Evolutionary conservation across 2,113 vertebrate genomes (phyloP).

Genomic region (Thymallus thymallus): DNA sequence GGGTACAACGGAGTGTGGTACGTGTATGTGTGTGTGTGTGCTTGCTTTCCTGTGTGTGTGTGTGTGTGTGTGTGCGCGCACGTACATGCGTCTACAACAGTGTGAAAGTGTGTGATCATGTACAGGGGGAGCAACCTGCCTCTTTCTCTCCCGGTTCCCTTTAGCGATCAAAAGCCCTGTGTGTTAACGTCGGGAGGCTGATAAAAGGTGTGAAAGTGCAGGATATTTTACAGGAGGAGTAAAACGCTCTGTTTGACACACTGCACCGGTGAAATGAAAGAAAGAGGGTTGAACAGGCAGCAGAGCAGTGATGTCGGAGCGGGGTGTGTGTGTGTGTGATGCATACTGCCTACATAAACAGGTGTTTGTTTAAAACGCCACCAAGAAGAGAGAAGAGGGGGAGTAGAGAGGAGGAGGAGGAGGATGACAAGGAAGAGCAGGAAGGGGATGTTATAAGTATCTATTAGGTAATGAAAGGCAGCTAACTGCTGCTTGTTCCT

Average conservation of each 20-base stretch:
- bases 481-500: neutral
- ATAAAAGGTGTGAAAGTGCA: conserved; percentile 52
- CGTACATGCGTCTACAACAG: neutral
- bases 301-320: neutral
- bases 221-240: conserved; percentile 46
- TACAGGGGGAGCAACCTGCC: neutral
- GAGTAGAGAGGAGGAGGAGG: neutral
- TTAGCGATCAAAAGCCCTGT: conserved; percentile 50
- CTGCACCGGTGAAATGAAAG: conserved; percentile 34
- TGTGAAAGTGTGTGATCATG: neutral
- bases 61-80: no score
- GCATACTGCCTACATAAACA: neutral
- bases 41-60: neutral
- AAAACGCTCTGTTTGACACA: conserved; percentile 43
- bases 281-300: conserved; percentile 23
- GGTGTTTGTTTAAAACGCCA: conserved; percentile 4
- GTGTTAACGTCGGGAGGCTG: conserved; percentile 41
- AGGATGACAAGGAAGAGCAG: neutral
- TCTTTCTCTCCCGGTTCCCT: conserved; percentile 29
- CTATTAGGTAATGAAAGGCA: neutral
- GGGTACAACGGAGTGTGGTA: neutral
- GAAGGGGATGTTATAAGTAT: neutral
- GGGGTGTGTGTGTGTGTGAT: neutral
- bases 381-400: neutral
- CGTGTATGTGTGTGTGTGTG: neutral